These are phyloP conservation scores for Napeogenes inachia DNA, from an alignment of 2,888 invertebrate species.

Conservation along the genomic window DNA sequence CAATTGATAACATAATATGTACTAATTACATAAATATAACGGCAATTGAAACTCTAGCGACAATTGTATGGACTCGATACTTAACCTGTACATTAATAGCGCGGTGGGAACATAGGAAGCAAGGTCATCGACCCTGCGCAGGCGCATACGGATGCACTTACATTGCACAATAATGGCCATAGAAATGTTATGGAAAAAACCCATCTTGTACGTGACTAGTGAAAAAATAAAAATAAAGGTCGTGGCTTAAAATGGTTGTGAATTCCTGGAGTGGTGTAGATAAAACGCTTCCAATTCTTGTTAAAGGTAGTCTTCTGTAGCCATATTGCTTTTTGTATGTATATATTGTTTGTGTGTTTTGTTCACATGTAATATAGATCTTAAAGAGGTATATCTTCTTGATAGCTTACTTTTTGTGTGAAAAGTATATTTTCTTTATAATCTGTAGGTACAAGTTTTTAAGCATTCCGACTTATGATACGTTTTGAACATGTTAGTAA, in stretches of 20 bases:
- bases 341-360: background rate
- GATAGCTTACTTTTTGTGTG: too few relatives aligned
- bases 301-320: background rate
- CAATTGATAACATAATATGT: background rate
- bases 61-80: slow-evolving; percentile 6
- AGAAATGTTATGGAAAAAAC: slow-evolving; percentile 32
- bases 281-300: too few relatives aligned
- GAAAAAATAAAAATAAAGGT: background rate
- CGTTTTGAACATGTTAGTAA: too few relatives aligned
- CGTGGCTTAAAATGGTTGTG: slow-evolving; percentile 9
- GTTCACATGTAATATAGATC: too few relatives aligned
- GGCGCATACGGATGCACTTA: slow-evolving; percentile 55
- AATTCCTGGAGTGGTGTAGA: too few relatives aligned
- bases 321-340: background rate
- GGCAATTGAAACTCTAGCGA: background rate
- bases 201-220: slow-evolving; percentile 16
- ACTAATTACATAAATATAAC: slow-evolving; percentile 4
- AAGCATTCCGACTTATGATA: too few relatives aligned
- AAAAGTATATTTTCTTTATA: too few relatives aligned
- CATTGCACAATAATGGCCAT: slow-evolving; percentile 53
- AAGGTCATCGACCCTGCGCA: slow-evolving; percentile 47
- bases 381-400: too few relatives aligned
- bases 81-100: slow-evolving; percentile 10
- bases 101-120: slow-evolving; percentile 48
- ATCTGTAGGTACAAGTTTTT: too few relatives aligned